These are phyloP conservation scores for Acipenser oxyrinchus DNA, from an alignment of 2,797 vertebrate species.

Conservation along the genomic window DNA sequence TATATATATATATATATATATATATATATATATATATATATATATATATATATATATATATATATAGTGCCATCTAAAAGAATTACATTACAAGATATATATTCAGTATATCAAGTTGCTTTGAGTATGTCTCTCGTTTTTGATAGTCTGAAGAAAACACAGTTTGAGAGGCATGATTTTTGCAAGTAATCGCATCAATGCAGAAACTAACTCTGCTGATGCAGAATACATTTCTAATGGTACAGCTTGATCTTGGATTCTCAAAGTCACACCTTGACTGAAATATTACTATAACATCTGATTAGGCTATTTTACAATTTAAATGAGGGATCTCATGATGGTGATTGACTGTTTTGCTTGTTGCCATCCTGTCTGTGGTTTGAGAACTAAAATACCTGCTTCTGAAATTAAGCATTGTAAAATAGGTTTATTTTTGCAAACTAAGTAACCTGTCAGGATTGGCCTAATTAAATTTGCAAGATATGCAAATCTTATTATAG, in stretches of 20 bases:
- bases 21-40: too few relatives aligned
- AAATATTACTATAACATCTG: not conserved
- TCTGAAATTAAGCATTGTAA: constrained; percentile 34
- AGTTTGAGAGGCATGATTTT: not conserved
- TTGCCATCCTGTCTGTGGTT: constrained; percentile 39
- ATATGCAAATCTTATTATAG: constrained; percentile 45
- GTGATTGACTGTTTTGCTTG: constrained; percentile 31
- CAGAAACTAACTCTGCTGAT: not conserved
- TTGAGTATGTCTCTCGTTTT: too few relatives aligned
- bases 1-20: too few relatives aligned
- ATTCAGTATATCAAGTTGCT: too few relatives aligned
- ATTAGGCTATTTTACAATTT: constrained; percentile 17
- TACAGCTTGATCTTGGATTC: not conserved
- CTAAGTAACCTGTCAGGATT: constrained; percentile 48
- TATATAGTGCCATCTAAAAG: too few relatives aligned
- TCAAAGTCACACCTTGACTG: not conserved
- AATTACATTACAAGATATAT: too few relatives aligned
- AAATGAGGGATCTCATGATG: constrained; percentile 15
- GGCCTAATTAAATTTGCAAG: constrained; percentile 47
- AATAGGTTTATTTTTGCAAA: constrained; percentile 35
- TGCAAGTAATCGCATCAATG: not conserved
- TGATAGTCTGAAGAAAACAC: not conserved
- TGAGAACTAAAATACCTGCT: constrained; percentile 25
- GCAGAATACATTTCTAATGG: not conserved
- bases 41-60: too few relatives aligned